phyloP scores from a whole-genome alignment of 2,113 vertebrate species.

The Catagonus wagneri region DNA sequence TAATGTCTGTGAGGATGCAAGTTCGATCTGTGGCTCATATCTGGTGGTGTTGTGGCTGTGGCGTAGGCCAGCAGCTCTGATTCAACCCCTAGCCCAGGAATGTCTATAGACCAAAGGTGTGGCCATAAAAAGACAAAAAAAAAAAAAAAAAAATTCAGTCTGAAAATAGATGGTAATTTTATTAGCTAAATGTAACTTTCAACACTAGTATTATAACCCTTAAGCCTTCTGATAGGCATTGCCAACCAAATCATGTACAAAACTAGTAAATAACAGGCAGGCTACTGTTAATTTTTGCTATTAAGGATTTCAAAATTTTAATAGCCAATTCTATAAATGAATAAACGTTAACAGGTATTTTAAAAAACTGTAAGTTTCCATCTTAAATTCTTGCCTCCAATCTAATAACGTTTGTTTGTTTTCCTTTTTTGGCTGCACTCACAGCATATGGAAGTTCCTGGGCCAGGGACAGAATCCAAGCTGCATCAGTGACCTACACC shows the following conservation, averaged over 20 bases:
- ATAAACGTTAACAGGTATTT: conserved; percentile 6
- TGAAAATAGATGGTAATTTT: conserved; percentile 49
- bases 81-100: too few relatives aligned
- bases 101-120: too few relatives aligned
- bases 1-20: too few relatives aligned
- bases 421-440: too few relatives aligned
- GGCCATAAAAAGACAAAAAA: too few relatives aligned
- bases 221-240: background rate
- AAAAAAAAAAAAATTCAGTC: conserved; percentile 16
- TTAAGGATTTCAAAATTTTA: conserved; percentile 14
- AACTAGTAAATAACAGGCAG: background rate
- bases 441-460: too few relatives aligned
- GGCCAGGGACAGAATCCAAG: too few relatives aligned
- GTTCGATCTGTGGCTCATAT: too few relatives aligned
- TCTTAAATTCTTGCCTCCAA: conserved; percentile 8
- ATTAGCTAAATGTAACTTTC: conserved; percentile 50
- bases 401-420: too few relatives aligned
- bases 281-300: conserved; percentile 27
- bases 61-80: too few relatives aligned
- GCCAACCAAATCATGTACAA: conserved; percentile 47
- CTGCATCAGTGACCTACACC: too few relatives aligned
- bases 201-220: background rate
- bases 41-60: too few relatives aligned
- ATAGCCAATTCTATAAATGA: background rate
- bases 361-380: background rate